Evolutionary conservation across 2,113 vertebrate species (phyloP), one percentile per base, ranked within the genome.

Genomic region (Noturus placidus): DNA sequence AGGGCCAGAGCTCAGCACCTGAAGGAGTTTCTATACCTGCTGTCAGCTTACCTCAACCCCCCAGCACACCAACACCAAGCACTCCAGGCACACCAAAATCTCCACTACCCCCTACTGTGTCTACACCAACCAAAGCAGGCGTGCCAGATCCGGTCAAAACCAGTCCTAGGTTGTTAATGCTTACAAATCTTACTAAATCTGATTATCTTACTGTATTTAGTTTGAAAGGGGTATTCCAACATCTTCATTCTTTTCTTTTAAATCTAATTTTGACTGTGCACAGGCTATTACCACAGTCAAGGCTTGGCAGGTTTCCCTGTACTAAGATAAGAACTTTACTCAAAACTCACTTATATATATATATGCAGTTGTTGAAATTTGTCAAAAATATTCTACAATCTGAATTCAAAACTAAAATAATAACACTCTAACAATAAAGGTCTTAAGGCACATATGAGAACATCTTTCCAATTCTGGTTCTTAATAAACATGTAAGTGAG

Each of bases 81-180:
- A 94, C 93, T 0, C 94, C 95, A 61, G 89, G 90, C 92, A 97
- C 96, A 0, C 97, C 97, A 0, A 97, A 97, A 83, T 99, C 98
- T 2, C 97, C 97, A 3, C 94, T 97, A 0, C 94, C 95, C 93
- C 13, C 95, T 92, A 0, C 92, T 92, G 59, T 86, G 94, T 8
- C 94, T 87, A 96, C 94, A 0, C 94, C 96, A 82, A 97, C 89
- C 92, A 99, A 98, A 92, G 93, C 94, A 0, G 91, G 93, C 1
- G 88, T 96, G 59, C 92, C 97, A 0, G 97, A 99, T 81, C 83
- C 96, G 22, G 90, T 96, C 27, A 99, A 99, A 92, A 92, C 96
- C 84, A 97, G 92, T 89, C 96, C 96, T 80, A 96, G 98, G 98
- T 89, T 92, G 91, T 2, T 59, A 69, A 30, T 56, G 4, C 11